Base-by-base conservation (phyloP, 2,888 invertebrate species). In the Dicycla oo region DNA sequence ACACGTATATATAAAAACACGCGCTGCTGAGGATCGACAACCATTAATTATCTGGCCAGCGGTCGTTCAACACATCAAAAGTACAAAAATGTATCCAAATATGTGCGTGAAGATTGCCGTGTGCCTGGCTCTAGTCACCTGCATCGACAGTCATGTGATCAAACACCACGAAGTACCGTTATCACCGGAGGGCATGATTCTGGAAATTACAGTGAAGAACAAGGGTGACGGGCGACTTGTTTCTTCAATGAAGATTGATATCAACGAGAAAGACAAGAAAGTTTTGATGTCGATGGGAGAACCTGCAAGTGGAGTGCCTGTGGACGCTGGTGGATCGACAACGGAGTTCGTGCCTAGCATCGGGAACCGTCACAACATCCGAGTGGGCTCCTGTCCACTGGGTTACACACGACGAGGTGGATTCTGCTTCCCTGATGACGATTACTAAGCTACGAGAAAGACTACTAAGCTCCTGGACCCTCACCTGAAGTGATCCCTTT, bases 351-450 rank as follows among this genome's bases (percentile, higher is more conserved):
- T 72, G 54, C 83, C 81, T 3, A 75, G 38, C 1, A 61, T 89
- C 1, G 88, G 84, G 47, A 78, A 70, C 26, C 86, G 91, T 3
- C 64, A 81, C 34, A 81, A 76, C 0, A 80, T 90, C 3, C 73
- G 64, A 20, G 81, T 60, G 3, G 87, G 86, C 3, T 56, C 67
- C 5, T 90, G 90, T 20, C 90, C 90, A 0, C 8, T 40, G 0
- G 90, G 90, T 6, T 87, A 86, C 62, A 76, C 82, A 6, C 75
- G 73, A 40, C 73, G 77, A 34, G 89, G 90, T 18, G 86, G 85
- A 1, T 89, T 90, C 64, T 90, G 90, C 68, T 90, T 89, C 54
- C 85, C 81, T 0, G 84, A 86, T n/a, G 83, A 84, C 11, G 87
- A 89, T 69, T 88, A 87, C 30, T 85, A 66, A 63, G 18, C 6